Evolutionary conservation across 2,797 vertebrate genomes (phyloP).

Genomic region (Buceros bicornis): DNA sequence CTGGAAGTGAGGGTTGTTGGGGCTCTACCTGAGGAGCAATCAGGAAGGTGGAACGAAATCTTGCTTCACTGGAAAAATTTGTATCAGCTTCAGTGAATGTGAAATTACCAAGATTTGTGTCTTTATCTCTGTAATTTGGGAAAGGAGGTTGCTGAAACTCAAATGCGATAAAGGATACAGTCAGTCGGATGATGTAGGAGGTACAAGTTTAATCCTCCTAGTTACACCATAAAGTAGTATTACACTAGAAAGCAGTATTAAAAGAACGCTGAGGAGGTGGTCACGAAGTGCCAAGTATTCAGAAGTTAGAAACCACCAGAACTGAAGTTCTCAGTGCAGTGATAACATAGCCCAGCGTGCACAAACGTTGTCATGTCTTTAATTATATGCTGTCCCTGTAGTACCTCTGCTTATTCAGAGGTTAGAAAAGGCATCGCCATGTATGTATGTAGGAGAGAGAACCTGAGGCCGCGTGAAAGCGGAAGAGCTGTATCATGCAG

Average conservation of each 20-base stretch:
- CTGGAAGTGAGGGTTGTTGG: too few species aligned
- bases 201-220: background rate
- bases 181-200: background rate
- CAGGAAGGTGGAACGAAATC: background rate
- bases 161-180: background rate
- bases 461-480: background rate
- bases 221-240: background rate
- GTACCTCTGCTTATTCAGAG: background rate
- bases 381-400: background rate
- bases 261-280: background rate
- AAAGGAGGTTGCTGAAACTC: background rate
- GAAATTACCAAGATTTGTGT: background rate
- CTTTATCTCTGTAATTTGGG: background rate
- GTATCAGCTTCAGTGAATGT: background rate
- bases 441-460: background rate
- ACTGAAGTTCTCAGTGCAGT: background rate
- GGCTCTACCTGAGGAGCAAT: background rate
- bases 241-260: background rate
- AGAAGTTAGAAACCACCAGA: background rate
- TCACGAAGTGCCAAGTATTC: background rate
- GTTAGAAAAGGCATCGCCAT: background rate
- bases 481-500: background rate
- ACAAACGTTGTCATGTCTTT: background rate
- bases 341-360: too few species aligned
- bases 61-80: background rate